A percentile compares a stretch with the other conserved stretches of the same genome.
Conservation (phyloP, 1,140 invertebrate species). For the Rhysida immarginata region DNA sequence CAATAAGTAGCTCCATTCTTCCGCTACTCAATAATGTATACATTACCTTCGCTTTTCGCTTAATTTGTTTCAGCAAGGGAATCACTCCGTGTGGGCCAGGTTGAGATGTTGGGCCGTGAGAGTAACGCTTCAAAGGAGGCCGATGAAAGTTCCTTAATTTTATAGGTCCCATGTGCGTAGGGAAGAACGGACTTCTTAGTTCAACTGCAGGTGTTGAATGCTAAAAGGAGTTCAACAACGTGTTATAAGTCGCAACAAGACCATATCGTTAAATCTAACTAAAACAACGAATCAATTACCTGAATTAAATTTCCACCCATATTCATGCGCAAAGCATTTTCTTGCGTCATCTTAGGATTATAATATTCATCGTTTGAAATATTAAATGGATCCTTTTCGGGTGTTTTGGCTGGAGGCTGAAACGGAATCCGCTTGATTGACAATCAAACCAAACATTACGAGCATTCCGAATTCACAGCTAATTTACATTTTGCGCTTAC, state of each 20-base stretch:
- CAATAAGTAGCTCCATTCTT: too few species aligned
- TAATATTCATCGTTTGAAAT: conserved; percentile 97
- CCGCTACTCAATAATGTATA: too few species aligned
- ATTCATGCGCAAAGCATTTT: conserved; percentile 30
- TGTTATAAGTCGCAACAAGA: too few species aligned
- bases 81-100: conserved; percentile 54
- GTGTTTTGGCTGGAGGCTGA: conserved; percentile 58
- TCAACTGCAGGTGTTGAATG: conserved; percentile 97
- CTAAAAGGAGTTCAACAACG: conserved; percentile 62
- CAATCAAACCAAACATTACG: too few species aligned
- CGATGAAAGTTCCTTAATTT: conserved; percentile 87
- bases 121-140: conserved; percentile 71
- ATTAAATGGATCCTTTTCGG: conserved; percentile 92
- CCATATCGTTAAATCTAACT: background rate
- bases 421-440: too few species aligned
- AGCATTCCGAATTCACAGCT: too few species aligned
- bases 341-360: conserved; percentile 56
- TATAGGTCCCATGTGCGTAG: conserved; percentile 69
- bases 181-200: conserved; percentile 82
- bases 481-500: too few species aligned
- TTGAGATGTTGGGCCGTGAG: conserved; percentile 56
- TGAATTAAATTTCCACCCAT: conserved; percentile 32
- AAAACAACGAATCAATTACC: conserved; percentile 4
- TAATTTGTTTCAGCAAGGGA: conserved; percentile 78
- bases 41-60: conserved; percentile 79